Evolutionary conservation across 2,113 vertebrate species (phyloP).

Genomic region (Psettodes erumei): DNA sequence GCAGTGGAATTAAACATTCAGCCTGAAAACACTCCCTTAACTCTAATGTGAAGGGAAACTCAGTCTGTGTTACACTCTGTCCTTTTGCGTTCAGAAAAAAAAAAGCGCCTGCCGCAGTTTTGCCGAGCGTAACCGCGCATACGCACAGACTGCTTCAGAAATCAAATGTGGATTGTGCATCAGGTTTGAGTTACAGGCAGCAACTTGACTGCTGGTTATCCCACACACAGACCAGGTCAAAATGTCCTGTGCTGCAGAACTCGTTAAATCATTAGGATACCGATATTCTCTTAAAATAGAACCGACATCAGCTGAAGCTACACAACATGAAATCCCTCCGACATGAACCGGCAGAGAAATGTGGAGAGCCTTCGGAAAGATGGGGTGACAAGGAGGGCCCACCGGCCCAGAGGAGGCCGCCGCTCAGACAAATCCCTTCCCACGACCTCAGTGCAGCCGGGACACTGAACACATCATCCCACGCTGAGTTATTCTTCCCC

Average conservation of each 20-base stretch:
- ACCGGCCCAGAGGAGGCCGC: constrained; percentile 19
- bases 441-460: constrained; percentile 53
- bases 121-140: not conserved
- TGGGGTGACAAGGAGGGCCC: constrained; percentile 35
- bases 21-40: constrained; percentile 3
- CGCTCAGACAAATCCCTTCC: constrained; percentile 50
- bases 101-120: not conserved
- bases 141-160: not conserved
- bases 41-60: no score
- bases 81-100: no score
- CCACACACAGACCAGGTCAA: not conserved
- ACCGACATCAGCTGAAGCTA: not conserved
- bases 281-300: not conserved
- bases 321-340: constrained; percentile 29
- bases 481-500: constrained; percentile 21
- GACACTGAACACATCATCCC: constrained; percentile 22
- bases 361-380: constrained; percentile 48
- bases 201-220: not conserved
- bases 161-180: not conserved
- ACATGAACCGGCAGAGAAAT: constrained; percentile 17
- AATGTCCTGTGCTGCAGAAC: not conserved
- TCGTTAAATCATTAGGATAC: not conserved
- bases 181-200: not conserved
- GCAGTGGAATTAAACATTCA: constrained; percentile 29
- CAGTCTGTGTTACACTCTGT: no score